Evolutionary conservation across 2,888 invertebrate species (phyloP).

Genomic region (Heliconius ismenius): DNA sequence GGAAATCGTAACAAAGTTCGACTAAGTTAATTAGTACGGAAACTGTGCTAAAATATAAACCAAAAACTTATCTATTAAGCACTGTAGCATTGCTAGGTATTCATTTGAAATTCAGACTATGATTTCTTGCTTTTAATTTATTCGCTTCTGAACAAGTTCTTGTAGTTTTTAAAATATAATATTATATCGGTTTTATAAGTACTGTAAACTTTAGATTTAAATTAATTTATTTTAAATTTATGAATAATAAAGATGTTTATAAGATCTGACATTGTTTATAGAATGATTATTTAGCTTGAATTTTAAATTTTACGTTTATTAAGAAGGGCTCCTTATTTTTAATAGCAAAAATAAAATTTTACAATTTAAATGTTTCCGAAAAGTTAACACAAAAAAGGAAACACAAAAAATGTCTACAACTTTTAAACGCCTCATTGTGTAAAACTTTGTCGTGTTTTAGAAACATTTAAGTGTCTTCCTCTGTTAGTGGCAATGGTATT

Average conservation of each 20-base stretch:
- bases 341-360: not conserved
- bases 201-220: not conserved
- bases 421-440: constrained; percentile 37
- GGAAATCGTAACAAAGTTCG: constrained; percentile 37
- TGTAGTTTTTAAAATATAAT: constrained; percentile 8
- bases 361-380: constrained; percentile 6
- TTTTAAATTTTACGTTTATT: not conserved
- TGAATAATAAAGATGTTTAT: constrained; percentile 1
- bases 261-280: not conserved
- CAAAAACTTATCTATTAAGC: constrained; percentile 28
- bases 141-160: constrained; percentile 16
- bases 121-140: constrained; percentile 22
- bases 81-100: constrained; percentile 20
- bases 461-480: constrained; percentile 50
- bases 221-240: too few species aligned
- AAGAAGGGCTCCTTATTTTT: not conserved
- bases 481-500: constrained; percentile 44
- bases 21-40: constrained; percentile 40
- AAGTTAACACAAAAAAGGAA: constrained; percentile 11
- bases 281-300: not conserved
- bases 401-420: constrained; percentile 33
- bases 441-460: constrained; percentile 45
- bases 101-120: constrained; percentile 20
- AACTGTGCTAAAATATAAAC: constrained; percentile 32
- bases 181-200: constrained; percentile 7